Percentiles rank a stretch among this genome's conserved stretches.
These are phyloP conservation scores for Phlogophora meticulosa DNA, from an alignment of 2,888 invertebrate species.

Conservation along the genomic window DNA sequence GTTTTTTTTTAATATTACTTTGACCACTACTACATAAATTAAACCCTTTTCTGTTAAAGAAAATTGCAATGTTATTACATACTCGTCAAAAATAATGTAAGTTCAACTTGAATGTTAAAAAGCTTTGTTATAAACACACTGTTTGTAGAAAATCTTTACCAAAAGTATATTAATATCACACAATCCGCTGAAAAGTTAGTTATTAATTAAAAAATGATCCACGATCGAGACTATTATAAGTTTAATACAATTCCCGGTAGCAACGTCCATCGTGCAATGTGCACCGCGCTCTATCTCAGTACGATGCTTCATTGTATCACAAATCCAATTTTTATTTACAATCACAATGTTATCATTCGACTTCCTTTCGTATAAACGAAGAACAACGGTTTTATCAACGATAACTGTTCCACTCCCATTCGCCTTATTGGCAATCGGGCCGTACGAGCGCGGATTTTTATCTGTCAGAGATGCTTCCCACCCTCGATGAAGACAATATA, in stretches of 20 bases:
- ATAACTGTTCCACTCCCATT: conserved; percentile 81
- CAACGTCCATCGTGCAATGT: conserved; percentile 5
- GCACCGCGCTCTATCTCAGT: conserved; percentile 20
- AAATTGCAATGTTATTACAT: conserved; percentile 15
- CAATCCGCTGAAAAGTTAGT: conserved; percentile 9
- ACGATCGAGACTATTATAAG: conserved; percentile 34
- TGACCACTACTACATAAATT: no score
- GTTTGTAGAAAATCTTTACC: neutral
- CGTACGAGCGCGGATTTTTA: conserved; percentile 79
- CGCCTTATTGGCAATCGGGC: conserved; percentile 84
- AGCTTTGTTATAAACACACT: neutral
- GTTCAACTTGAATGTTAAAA: neutral
- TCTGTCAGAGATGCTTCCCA: conserved; percentile 71
- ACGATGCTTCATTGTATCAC: conserved; percentile 47
- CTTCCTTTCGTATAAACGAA: conserved; percentile 70
- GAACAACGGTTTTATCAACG: conserved; percentile 75
- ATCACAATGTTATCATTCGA: conserved; percentile 61
- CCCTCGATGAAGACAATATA: conserved; percentile 85
- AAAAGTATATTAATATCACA: neutral
- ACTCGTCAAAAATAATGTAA: neutral
- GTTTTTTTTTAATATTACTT: neutral
- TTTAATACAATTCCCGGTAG: conserved; percentile 42
- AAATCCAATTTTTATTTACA: conserved; percentile 64
- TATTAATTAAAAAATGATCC: conserved; percentile 34
- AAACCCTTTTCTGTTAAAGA: conserved; percentile 18